Evolutionary conservation across 2,113 vertebrate species (phyloP).

Genomic region (Rafetus swinhoei): DNA sequence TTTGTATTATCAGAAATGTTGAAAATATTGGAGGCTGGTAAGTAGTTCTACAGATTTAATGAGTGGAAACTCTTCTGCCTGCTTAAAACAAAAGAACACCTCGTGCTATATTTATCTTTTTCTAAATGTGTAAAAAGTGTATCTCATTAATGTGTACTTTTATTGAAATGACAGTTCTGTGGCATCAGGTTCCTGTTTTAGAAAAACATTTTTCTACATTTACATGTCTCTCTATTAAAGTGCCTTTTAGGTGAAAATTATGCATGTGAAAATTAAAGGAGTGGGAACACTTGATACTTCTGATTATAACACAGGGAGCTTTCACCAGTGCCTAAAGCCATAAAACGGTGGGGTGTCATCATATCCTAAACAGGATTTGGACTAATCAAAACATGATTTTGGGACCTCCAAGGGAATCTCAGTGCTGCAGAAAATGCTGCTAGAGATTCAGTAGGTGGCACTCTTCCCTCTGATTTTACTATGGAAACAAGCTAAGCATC

Average conservation of each 20-base stretch:
- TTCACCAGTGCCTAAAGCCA: not conserved
- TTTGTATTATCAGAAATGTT: constrained; percentile 24
- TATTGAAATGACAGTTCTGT: not conserved
- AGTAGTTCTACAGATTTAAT: constrained; percentile 43
- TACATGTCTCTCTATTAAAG: not conserved
- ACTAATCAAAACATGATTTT: not conserved
- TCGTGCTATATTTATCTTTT: not conserved
- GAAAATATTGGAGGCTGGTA: constrained; percentile 3
- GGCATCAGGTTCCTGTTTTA: not conserved
- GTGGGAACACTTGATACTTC: not conserved
- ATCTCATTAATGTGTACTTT: not conserved
- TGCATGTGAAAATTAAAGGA: not conserved
- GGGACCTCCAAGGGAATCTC: not conserved
- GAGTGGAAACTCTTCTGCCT: not conserved
- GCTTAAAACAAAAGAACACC: not conserved
- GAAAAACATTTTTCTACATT: not conserved
- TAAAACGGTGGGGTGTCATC: too few relatives aligned
- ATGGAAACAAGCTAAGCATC: not conserved
- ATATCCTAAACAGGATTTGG: not conserved
- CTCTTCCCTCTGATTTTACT: not conserved
- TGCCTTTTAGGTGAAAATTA: not conserved
- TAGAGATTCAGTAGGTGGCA: not conserved
- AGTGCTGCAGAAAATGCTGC: not conserved
- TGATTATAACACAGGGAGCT: not conserved
- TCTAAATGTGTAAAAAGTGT: not conserved